phyloP scores from a whole-genome alignment of 2,888 invertebrate genomes.

The Marasmarcha lunaedactyla region DNA sequence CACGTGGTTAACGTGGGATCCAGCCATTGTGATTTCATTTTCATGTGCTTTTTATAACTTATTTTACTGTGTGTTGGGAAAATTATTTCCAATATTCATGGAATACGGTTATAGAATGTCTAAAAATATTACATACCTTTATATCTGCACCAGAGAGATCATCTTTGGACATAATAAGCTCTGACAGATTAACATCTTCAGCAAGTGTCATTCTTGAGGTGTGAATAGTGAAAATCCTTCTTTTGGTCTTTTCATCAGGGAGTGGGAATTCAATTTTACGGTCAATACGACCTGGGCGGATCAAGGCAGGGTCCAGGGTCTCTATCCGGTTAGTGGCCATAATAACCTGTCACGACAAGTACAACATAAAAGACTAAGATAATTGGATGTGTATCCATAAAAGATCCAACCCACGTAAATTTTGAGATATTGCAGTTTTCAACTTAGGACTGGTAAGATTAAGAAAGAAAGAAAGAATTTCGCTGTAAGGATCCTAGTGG shows the following conservation, averaged over 20 bases:
- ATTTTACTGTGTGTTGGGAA: too few species aligned
- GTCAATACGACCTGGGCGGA: slow-evolving; percentile 98
- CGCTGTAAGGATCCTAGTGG: too few species aligned
- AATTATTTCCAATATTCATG: too few species aligned
- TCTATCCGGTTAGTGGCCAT: slow-evolving; percentile 99
- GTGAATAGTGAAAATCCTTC: slow-evolving; percentile 97
- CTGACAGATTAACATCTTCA: slow-evolving; percentile 95
- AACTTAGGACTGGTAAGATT: too few species aligned
- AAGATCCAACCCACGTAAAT: too few species aligned
- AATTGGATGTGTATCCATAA: too few species aligned
- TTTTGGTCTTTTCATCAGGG: slow-evolving; percentile 98
- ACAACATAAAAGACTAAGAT: slow-evolving; percentile 4
- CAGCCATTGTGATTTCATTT: too few species aligned
- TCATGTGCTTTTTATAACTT: too few species aligned
- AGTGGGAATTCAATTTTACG: slow-evolving; percentile 99
- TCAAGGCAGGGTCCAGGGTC: slow-evolving; percentile 97
- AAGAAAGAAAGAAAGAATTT: too few species aligned
- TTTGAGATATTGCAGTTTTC: too few species aligned
- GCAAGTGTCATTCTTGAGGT: slow-evolving; percentile 99
- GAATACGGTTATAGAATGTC: too few species aligned
- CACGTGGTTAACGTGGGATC: too few species aligned
- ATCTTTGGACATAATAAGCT: slow-evolving; percentile 99
- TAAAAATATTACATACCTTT: slow-evolving; percentile 71
- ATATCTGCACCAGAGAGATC: slow-evolving; percentile 98
- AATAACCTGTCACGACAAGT: slow-evolving; percentile 74